A percentile compares a stretch with the other conserved stretches of the same genome.
Evolutionary conservation across 37 sponge, comb jelly and placozoan genomes (phyloP).

Genomic region (Theonella swinhoei): DNA sequence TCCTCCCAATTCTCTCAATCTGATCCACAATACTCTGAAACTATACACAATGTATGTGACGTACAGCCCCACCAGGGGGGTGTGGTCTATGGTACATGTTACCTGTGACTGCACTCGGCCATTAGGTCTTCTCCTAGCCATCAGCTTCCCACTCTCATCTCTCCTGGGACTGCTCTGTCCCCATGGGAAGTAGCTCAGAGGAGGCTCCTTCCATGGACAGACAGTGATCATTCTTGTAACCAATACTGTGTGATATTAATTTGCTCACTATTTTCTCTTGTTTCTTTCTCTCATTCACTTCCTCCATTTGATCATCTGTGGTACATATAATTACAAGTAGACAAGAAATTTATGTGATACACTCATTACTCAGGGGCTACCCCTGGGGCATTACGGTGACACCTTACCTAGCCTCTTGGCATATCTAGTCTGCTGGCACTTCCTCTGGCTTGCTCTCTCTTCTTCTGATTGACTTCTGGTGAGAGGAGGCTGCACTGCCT

Average conservation of each 20-base stretch:
- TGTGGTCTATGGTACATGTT: neutral
- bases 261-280: neutral
- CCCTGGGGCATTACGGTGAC: too few species aligned
- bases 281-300: slow-evolving; percentile 30
- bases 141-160: slow-evolving; percentile 62
- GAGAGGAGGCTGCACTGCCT: neutral
- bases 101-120: neutral
- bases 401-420: slow-evolving; percentile 42
- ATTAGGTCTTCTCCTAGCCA: neutral
- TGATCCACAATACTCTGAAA: neutral
- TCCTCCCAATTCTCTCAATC: slow-evolving; percentile 3
- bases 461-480: slow-evolving; percentile 15
- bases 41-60: neutral
- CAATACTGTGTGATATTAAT: neutral
- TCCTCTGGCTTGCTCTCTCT: slow-evolving; percentile 7
- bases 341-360: too few species aligned
- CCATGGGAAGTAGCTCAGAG: slow-evolving; percentile 41
- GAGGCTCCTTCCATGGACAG: neutral
- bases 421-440: slow-evolving; percentile 23
- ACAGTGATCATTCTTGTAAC: neutral
- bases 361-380: neutral
- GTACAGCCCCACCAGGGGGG: neutral
- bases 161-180: slow-evolving; percentile 29
- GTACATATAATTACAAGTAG: neutral
- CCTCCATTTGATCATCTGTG: slow-evolving; percentile 48